phyloP scores from a whole-genome alignment of 2,113 vertebrate species.

The Alectura lathami region DNA sequence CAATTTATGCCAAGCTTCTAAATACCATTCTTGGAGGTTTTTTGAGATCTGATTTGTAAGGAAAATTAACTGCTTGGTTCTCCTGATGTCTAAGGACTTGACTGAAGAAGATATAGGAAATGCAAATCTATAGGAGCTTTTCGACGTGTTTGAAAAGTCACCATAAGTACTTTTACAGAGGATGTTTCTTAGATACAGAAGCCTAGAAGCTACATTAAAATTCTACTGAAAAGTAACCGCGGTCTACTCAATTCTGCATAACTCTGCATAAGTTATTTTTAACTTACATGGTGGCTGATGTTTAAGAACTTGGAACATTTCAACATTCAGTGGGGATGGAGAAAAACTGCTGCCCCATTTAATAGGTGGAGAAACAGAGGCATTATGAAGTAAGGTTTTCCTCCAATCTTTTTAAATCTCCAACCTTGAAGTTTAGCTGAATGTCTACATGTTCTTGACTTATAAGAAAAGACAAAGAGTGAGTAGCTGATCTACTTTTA shows the following conservation, averaged over 20 bases:
- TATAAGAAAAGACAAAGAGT: neutral
- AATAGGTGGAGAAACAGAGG: neutral
- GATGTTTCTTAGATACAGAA: neutral
- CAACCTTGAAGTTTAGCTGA: neutral
- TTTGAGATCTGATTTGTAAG: neutral
- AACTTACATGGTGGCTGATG: neutral
- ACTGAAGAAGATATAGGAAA: neutral
- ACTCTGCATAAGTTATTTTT: neutral
- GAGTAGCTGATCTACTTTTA: neutral
- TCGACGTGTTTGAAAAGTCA: neutral
- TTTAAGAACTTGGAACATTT: neutral
- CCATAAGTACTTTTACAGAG: neutral
- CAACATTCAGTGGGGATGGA: neutral
- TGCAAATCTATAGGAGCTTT: neutral
- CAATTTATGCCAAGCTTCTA: neutral
- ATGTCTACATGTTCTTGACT: neutral
- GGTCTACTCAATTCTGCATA: neutral
- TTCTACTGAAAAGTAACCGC: neutral
- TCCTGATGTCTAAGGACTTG: neutral
- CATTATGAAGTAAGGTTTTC: neutral
- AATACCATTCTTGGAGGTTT: neutral
- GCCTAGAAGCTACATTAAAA: neutral
- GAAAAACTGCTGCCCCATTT: neutral
- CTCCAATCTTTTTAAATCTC: neutral
- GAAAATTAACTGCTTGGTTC: neutral